Base-by-base conservation (phyloP, 2,113 vertebrate genomes). In the Garra rufa region DNA sequence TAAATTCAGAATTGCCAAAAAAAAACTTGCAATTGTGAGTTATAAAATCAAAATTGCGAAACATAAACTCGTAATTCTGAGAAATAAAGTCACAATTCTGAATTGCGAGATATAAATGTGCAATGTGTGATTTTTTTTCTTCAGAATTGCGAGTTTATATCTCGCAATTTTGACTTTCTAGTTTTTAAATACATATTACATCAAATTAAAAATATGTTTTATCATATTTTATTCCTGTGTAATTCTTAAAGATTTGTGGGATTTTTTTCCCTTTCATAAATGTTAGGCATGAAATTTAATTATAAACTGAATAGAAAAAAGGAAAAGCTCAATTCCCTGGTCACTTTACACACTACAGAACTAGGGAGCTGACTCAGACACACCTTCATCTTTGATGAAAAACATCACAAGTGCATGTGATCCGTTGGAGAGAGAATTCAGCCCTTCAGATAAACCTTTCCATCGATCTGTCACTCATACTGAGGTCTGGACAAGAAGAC, bases 381-480 rank as follows among this genome's bases (percentile, higher is more conserved):
- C 67, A 52, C 43, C 38, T 10, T 59, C 1, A 34, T 48, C 59
- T 43, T 82, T 81, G 73, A 76, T 14, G n/a, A 21, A 14, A 10
- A 63, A 55, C 9, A 70, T 70, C 41, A 38, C 24, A 59, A 34
- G 59, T 55, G 48, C 59, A 34, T 46, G 55, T 65, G 41, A 24
- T 80, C 67, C 9, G n/a, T 13, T 57, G 11, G 11, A 76, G 41
- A 65, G 71, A 83, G 57, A 79, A 21, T 13, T 41, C 21, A 55
- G 30, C 65, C n/a, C 38, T 88, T 43, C 70, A 81, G 43, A 52
- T 34, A 74, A 41, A 15, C 19, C 8, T 34, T 7, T 19, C 2
- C 38, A n/a, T 76, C 75, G 26, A 74, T 76, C 63, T 41, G 44
- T 81, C 21, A 9, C 43, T 80, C 38, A 81, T 28, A 59, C 43